Conservation (phyloP, 2,113 vertebrate species). For the Panurus biarmicus region DNA sequence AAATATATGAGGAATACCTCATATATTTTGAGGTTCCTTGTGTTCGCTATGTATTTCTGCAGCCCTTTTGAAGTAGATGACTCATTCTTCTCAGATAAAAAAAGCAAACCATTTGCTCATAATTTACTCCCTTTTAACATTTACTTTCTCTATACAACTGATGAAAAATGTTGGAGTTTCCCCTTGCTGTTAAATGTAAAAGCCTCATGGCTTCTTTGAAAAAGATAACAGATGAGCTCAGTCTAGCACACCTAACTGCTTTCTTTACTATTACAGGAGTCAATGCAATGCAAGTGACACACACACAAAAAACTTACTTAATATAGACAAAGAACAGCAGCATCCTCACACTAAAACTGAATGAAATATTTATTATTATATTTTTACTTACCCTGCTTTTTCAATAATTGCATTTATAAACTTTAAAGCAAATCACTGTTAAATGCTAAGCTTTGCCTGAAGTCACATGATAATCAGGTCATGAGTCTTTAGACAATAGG, state of each 20-base stretch:
- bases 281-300: background rate
- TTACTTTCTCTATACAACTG: background rate
- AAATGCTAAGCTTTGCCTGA: background rate
- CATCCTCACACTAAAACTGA: background rate
- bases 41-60: background rate
- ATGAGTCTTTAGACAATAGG: background rate
- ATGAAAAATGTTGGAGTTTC: background rate
- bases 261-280: background rate
- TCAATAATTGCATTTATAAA: background rate
- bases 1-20: background rate
- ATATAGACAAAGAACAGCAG: background rate
- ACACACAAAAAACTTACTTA: background rate
- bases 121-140: background rate
- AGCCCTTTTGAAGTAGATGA: background rate
- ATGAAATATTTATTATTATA: background rate
- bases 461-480: background rate
- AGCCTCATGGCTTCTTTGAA: background rate
- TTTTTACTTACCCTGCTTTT: background rate
- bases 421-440: background rate
- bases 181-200: background rate
- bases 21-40: background rate
- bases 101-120: background rate
- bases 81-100: background rate
- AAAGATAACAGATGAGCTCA: background rate
- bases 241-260: background rate